A percentile compares a stretch with the other conserved stretches of the same genome.
These are phyloP conservation scores for Chiloscyllium punctatum DNA, from an alignment of 2,797 vertebrate genomes.

Conservation along the genomic window DNA sequence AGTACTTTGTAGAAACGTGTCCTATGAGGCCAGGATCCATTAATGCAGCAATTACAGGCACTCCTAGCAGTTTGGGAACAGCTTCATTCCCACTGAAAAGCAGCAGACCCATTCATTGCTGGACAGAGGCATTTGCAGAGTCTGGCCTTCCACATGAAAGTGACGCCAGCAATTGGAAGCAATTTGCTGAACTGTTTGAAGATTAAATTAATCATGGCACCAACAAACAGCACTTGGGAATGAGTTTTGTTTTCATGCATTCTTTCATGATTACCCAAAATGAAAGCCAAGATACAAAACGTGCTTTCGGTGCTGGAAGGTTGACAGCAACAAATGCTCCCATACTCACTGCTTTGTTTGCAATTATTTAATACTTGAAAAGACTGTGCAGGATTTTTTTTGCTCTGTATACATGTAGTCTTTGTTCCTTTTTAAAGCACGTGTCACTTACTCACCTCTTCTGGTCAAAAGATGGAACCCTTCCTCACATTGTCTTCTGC, in stretches of 20 bases:
- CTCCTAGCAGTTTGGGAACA: conserved; percentile 4
- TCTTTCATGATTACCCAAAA: conserved; percentile 67
- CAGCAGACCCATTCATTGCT: conserved; percentile 23
- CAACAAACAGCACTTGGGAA: conserved; percentile 63
- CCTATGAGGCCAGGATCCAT: conserved; percentile 6
- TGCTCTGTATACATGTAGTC: background rate
- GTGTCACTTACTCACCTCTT: background rate
- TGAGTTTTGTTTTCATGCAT: conserved; percentile 63
- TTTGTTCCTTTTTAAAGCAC: conserved; percentile 6
- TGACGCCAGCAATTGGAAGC: conserved; percentile 65
- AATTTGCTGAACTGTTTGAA: conserved; percentile 68
- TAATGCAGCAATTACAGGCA: conserved; percentile 26
- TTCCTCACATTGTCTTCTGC: background rate
- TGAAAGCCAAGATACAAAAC: conserved; percentile 54
- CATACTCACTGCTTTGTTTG: conserved; percentile 29
- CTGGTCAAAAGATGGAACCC: background rate
- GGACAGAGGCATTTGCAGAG: conserved; percentile 38
- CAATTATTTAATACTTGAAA: conserved; percentile 33
- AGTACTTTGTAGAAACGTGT: background rate
- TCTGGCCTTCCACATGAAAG: conserved; percentile 67
- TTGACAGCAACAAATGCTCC: conserved; percentile 31
- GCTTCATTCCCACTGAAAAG: conserved; percentile 25
- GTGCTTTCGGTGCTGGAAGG: conserved; percentile 33
- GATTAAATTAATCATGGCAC: conserved; percentile 61
- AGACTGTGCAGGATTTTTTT: background rate